These are phyloP conservation scores for Ochropleura leucogaster DNA, from an alignment of 2,888 invertebrate genomes.

Conservation along the genomic window DNA sequence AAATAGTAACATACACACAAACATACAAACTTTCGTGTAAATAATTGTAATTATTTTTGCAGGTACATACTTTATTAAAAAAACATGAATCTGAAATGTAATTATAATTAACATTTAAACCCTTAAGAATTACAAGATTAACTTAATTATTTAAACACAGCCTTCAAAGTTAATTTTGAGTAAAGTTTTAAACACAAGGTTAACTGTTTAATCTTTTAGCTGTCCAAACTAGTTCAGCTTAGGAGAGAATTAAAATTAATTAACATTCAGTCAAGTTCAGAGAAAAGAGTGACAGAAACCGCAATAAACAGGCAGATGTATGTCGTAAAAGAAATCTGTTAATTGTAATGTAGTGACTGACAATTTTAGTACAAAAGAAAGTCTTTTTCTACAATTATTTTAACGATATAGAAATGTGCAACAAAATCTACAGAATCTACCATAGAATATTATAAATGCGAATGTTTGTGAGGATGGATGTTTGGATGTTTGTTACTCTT, in stretches of 20 bases:
- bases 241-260: conserved; percentile 44
- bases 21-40: too few species aligned
- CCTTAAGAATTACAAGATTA: conserved; percentile 28
- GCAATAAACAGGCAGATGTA: not conserved
- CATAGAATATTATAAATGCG: too few species aligned
- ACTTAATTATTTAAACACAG: conserved; percentile 62
- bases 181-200: conserved; percentile 45
- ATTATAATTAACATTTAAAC: conserved; percentile 6
- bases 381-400: not conserved
- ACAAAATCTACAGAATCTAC: too few species aligned
- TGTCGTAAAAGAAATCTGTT: conserved; percentile 14
- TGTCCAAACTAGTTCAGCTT: conserved; percentile 46
- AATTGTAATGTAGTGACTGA: not conserved
- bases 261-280: conserved; percentile 16
- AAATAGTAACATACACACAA: too few species aligned
- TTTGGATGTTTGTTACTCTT: too few species aligned
- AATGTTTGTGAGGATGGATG: too few species aligned
- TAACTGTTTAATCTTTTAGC: conserved; percentile 47
- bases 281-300: not conserved
- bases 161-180: conserved; percentile 55
- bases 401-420: not conserved
- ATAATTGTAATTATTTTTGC: too few species aligned
- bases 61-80: too few species aligned
- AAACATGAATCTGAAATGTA: too few species aligned
- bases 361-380: not conserved